phyloP scores from a whole-genome alignment of 2,888 invertebrate genomes.

The Micoletzkya japonica region DNA sequence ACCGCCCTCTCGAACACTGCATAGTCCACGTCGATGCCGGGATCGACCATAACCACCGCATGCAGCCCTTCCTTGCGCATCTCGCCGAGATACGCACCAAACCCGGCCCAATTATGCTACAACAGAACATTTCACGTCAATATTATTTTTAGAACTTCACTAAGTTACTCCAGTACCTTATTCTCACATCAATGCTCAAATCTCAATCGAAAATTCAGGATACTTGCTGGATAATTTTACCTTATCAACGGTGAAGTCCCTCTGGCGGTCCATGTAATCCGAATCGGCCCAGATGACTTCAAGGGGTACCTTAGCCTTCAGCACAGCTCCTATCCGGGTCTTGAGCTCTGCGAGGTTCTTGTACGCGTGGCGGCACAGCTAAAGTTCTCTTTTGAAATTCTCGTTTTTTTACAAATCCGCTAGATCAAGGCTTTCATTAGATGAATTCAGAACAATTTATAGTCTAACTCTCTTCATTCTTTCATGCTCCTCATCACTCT shows the following conservation, averaged over 20 bases:
- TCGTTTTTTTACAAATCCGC: too few relatives aligned
- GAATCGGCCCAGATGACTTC: conserved; percentile 80
- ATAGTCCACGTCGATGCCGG: conserved; percentile 57
- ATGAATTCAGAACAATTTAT: too few relatives aligned
- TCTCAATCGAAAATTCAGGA: too few relatives aligned
- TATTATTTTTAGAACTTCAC: too few relatives aligned
- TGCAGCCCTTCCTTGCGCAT: conserved; percentile 49
- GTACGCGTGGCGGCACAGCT: conserved; percentile 58
- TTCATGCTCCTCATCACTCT: too few relatives aligned
- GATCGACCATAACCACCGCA: conserved; percentile 57
- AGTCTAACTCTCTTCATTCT: too few relatives aligned
- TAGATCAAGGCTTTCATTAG: too few relatives aligned
- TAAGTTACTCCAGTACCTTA: too few relatives aligned
- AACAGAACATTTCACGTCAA: too few relatives aligned
- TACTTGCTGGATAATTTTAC: too few relatives aligned
- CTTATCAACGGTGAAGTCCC: conserved; percentile 77
- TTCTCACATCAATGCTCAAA: too few relatives aligned
- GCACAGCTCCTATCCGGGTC: conserved; percentile 58
- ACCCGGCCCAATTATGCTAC: conserved; percentile 51
- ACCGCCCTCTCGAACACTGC: conserved; percentile 47
- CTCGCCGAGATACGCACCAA: conserved; percentile 44
- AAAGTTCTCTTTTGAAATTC: too few relatives aligned
- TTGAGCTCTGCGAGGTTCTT: conserved; percentile 47
- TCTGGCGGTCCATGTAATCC: conserved; percentile 79
- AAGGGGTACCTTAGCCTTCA: conserved; percentile 66